A percentile compares a stretch with the other conserved stretches of the same genome.
Conservation (phyloP, 2,113 vertebrate species). For the Etheostoma cragini region DNA sequence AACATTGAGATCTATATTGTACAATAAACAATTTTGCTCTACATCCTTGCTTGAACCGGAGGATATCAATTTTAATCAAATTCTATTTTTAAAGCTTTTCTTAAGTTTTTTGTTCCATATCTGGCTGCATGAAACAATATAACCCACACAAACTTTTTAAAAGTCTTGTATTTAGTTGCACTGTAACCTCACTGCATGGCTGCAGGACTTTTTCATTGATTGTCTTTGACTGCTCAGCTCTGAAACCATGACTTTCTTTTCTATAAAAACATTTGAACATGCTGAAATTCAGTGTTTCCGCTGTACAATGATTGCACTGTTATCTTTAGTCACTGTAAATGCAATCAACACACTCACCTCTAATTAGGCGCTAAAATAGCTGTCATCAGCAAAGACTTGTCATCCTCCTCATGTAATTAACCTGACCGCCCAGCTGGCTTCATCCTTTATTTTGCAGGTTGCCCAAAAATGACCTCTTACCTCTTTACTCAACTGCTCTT, state of each 20-base stretch:
- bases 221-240: background rate
- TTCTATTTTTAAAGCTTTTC: background rate
- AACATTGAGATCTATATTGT: background rate
- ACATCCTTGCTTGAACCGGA: no score
- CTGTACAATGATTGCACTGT: background rate
- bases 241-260: background rate
- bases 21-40: background rate
- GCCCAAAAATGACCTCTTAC: conserved; percentile 2
- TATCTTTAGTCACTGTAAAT: background rate
- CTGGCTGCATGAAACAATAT: background rate
- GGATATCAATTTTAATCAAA: background rate
- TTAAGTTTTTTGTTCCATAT: background rate
- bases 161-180: background rate
- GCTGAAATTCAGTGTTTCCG: background rate
- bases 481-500: conserved; percentile 7
- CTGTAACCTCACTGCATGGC: background rate
- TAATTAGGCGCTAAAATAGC: conserved; percentile 4
- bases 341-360: background rate
- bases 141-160: background rate
- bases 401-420: background rate
- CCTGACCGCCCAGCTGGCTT: background rate
- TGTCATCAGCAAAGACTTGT: conserved; percentile 12
- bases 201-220: background rate
- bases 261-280: background rate
- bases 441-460: conserved; percentile 6